These are phyloP conservation scores for Zaprionus africanus DNA, from an alignment of 1,140 invertebrate species.

Conservation along the genomic window DNA sequence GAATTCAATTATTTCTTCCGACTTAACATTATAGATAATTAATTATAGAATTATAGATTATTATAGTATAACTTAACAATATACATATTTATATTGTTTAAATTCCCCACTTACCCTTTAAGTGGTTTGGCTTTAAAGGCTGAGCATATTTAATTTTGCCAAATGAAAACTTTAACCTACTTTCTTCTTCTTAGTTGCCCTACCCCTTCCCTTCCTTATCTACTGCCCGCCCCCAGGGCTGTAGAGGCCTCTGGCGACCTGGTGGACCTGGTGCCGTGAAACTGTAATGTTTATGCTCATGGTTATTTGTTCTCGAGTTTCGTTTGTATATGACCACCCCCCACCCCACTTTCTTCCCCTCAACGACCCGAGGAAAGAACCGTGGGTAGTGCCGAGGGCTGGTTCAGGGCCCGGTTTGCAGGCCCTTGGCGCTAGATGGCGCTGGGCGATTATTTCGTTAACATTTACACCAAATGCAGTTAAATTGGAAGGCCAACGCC, in stretches of 20 bases:
- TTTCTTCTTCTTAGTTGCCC: neutral
- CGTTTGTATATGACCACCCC: neutral
- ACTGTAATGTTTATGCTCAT: slow-evolving; percentile 48
- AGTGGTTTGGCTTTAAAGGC: neutral
- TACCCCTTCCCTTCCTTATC: neutral
- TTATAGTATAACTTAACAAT: too few species aligned
- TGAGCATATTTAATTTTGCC: neutral
- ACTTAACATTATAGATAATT: too few species aligned
- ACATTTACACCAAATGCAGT: slow-evolving; percentile 71
- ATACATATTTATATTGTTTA: too few species aligned
- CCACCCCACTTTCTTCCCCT: too few species aligned
- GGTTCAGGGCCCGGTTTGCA: neutral
- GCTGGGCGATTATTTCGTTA: slow-evolving; percentile 70
- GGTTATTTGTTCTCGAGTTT: slow-evolving; percentile 26
- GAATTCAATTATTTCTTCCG: too few species aligned
- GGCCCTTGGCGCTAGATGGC: slow-evolving; percentile 52
- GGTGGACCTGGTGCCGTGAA: slow-evolving; percentile 6
- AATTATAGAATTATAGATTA: too few species aligned
- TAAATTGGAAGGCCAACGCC: slow-evolving; percentile 52
- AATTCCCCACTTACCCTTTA: neutral
- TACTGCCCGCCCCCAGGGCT: neutral
- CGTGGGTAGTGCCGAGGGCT: neutral
- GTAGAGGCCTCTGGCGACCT: slow-evolving; percentile 8
- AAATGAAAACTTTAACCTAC: neutral
- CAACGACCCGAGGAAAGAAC: neutral